Base-by-base conservation (phyloP, 2,888 invertebrate genomes). In the Mermis nigrescens region DNA sequence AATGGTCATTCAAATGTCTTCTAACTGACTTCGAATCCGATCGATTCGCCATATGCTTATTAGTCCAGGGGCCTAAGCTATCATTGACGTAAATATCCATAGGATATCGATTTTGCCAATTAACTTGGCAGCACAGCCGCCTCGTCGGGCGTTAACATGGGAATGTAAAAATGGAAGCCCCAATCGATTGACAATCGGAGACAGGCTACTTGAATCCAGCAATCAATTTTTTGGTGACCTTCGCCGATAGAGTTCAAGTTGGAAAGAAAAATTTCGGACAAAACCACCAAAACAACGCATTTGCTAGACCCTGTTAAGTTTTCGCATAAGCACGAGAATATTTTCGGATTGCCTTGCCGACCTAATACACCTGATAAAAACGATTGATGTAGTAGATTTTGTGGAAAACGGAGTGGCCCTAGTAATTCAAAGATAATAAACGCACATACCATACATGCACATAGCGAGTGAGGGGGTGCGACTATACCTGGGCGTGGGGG, bases 151-250 rank as follows among this genome's bases (percentile, higher is more conserved):
- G 89, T 90, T 1, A 98, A 76, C 46, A 98, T 76, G 0, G 98
- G 95, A 66, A 83, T 85, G 1, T 69, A 64, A 0, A 79, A 75
- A 73, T 94, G 95, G 1, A 87, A 84, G 4, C 98, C 98, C 98
- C 98, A 98, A 74, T 98, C 98, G 65, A 99, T 99, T 1, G 94
- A 95, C 29, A 99, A 77, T 64, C 98, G 81, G 0, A 98, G 98
- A 76, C 98, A 99, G 2, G 95, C 95, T 58, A 95, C 82, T 76
- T 84, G 80, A 28, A 81, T 78, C 80, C 81, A 82, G 22, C 77
- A n/a, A 24, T n/a, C 12, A 48, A 48, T 48, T 4, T 48, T 48
- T n/a, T 48, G 12, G 52, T 71, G 80, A n/a, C 82, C 74, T 61
- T 75, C 72, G 3, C 70, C 64, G 66, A 95, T 91, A 60, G 88